Evolutionary conservation across 2,888 invertebrate genomes (phyloP).

Genomic region (Petrolisthes cinctipes): DNA sequence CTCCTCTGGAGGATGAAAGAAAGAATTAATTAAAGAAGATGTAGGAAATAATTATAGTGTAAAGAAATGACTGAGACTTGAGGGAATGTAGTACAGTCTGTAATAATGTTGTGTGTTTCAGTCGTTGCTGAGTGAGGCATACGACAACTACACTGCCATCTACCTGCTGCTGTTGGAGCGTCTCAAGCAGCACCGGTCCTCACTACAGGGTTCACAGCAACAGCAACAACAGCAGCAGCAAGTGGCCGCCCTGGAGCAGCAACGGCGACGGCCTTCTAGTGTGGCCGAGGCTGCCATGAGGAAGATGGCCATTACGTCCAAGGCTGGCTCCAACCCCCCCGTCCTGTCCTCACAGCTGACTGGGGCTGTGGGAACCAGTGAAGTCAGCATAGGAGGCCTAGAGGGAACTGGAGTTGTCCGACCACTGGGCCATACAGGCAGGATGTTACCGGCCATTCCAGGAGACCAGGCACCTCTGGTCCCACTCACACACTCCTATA

Average conservation of each 20-base stretch:
- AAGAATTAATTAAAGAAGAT: background rate
- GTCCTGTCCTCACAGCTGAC: slow-evolving; percentile 38
- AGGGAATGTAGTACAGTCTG: background rate
- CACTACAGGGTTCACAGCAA: slow-evolving; percentile 50
- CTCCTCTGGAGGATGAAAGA: background rate
- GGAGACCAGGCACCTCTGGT: slow-evolving; percentile 30
- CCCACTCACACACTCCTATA: slow-evolving; percentile 24
- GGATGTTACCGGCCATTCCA: slow-evolving; percentile 49
- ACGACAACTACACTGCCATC: slow-evolving; percentile 95
- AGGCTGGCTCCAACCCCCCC: slow-evolving; percentile 31
- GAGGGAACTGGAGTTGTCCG: slow-evolving; percentile 44
- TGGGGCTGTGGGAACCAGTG: slow-evolving; percentile 20
- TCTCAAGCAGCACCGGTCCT: slow-evolving; percentile 62
- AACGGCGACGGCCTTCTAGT: slow-evolving; percentile 72
- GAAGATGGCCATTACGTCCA: slow-evolving; percentile 67
- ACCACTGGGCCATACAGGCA: slow-evolving; percentile 49
- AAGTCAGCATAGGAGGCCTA: background rate
- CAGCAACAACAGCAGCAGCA: slow-evolving; percentile 1
- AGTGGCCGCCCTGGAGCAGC: slow-evolving; percentile 49
- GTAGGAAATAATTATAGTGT: background rate
- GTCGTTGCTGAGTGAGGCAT: slow-evolving; percentile 85
- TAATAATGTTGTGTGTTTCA: slow-evolving; percentile 73
- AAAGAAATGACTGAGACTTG: background rate
- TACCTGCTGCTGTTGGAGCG: slow-evolving; percentile 87
- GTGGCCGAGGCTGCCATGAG: slow-evolving; percentile 81